These are phyloP conservation scores for Ashinkailepas kermadecensis DNA, from an alignment of 2,888 invertebrate species.

Conservation along the genomic window DNA sequence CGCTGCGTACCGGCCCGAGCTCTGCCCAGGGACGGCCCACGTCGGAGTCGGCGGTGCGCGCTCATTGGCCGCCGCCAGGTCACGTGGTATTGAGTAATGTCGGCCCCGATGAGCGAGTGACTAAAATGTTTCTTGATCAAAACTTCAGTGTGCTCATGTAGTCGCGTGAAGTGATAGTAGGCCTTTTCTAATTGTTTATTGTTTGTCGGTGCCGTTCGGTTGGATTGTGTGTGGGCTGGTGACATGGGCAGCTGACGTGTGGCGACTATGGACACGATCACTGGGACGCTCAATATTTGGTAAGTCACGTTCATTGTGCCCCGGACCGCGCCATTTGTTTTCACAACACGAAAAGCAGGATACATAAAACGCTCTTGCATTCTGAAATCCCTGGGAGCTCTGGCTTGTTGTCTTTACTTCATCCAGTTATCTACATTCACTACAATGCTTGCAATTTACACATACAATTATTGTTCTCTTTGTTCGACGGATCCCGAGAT, in stretches of 20 bases:
- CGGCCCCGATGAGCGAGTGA: constrained; percentile 23
- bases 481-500: too few species aligned
- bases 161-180: constrained; percentile 20
- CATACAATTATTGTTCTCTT: too few species aligned
- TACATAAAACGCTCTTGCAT: too few species aligned
- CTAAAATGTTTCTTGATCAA: constrained; percentile 23
- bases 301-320: not conserved
- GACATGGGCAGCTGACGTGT: not conserved
- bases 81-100: constrained; percentile 24
- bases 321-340: too few species aligned
- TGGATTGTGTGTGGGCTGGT: not conserved
- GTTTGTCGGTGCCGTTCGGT: not conserved
- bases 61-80: constrained; percentile 12
- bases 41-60: not conserved
- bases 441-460: too few species aligned
- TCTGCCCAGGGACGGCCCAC: constrained; percentile 18
- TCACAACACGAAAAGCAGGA: too few species aligned
- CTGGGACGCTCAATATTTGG: not conserved
- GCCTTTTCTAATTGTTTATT: constrained; percentile 12
- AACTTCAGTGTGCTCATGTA: constrained; percentile 23
- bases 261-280: not conserved
- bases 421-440: too few species aligned
- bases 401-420: too few species aligned
- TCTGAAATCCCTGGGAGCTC: too few species aligned
- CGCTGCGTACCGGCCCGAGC: not conserved